Percentiles rank a stretch among this genome's conserved stretches.
Conservation (phyloP, 2,797 vertebrate genomes). For the Pogonophryne albipinna region DNA sequence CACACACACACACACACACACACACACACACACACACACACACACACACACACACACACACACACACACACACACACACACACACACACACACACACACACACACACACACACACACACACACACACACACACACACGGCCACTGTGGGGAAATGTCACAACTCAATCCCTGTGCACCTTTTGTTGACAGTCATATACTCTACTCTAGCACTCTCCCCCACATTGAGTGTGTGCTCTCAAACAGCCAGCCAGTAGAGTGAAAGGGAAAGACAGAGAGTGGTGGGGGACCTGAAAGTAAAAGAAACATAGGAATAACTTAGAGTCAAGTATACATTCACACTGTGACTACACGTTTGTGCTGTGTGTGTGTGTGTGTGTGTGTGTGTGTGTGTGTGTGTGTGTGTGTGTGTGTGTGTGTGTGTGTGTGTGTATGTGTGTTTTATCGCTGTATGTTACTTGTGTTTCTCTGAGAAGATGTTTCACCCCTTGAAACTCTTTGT, state of each 20-base stretch:
- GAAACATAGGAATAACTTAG: slow-evolving; percentile 60
- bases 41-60: slow-evolving; percentile 64
- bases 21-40: slow-evolving; percentile 70
- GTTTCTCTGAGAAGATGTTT: slow-evolving; percentile 10
- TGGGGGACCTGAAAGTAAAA: slow-evolving; percentile 66
- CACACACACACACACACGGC: slow-evolving; percentile 52
- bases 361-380: too few relatives aligned
- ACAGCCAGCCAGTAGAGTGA: slow-evolving; percentile 73
- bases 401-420: too few relatives aligned
- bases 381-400: too few relatives aligned
- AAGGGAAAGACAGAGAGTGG: slow-evolving; percentile 70
- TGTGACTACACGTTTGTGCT: slow-evolving; percentile 42
- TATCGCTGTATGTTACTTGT: background rate
- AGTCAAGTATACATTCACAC: slow-evolving; percentile 59
- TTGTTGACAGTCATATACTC: slow-evolving; percentile 80
- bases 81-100: slow-evolving; percentile 50
- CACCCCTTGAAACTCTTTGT: slow-evolving; percentile 2
- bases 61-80: slow-evolving; percentile 52
- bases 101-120: slow-evolving; percentile 47
- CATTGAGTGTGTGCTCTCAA: slow-evolving; percentile 74
- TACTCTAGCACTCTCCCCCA: slow-evolving; percentile 79
- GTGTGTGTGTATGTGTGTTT: background rate
- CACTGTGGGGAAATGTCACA: too few relatives aligned
- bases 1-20: slow-evolving; percentile 69
- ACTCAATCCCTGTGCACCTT: slow-evolving; percentile 58